Conservation (phyloP, 1,140 invertebrate species). For the Chironomus striatipennis region DNA sequence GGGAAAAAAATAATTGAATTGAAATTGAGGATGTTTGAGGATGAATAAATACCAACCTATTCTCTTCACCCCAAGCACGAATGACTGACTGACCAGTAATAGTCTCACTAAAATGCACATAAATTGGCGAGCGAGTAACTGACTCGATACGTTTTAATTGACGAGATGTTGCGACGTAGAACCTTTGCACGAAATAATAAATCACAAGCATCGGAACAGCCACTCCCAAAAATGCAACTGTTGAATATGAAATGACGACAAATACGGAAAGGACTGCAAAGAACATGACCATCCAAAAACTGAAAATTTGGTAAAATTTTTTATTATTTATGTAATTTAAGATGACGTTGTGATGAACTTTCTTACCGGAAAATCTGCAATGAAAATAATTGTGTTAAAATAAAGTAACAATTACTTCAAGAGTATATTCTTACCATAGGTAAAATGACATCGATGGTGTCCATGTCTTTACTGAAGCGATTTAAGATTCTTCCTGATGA, state of each 20-base stretch:
- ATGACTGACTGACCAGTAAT: slow-evolving; percentile 34
- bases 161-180: slow-evolving; percentile 53
- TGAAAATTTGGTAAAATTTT: not conserved
- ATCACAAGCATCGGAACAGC: not conserved
- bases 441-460: slow-evolving; percentile 66
- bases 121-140: slow-evolving; percentile 55
- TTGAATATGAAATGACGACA: not conserved
- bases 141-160: slow-evolving; percentile 59
- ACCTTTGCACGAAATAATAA: slow-evolving; percentile 40
- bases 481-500: slow-evolving; percentile 77
- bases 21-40: not conserved
- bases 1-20: slow-evolving; percentile 23
- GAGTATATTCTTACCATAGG: slow-evolving; percentile 45
- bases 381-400: too few relatives aligned
- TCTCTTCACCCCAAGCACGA: slow-evolving; percentile 6
- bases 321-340: too few relatives aligned
- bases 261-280: slow-evolving; percentile 17
- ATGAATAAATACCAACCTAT: not conserved
- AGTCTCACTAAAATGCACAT: slow-evolving; percentile 58
- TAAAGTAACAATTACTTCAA: too few relatives aligned
- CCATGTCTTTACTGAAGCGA: slow-evolving; percentile 77
- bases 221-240: not conserved
- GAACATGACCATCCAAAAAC: slow-evolving; percentile 19
- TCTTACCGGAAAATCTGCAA: too few relatives aligned
- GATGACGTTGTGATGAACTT: too few relatives aligned